Base-by-base conservation (phyloP, 2,797 vertebrate species). In the Enteromius argenteus region DNA sequence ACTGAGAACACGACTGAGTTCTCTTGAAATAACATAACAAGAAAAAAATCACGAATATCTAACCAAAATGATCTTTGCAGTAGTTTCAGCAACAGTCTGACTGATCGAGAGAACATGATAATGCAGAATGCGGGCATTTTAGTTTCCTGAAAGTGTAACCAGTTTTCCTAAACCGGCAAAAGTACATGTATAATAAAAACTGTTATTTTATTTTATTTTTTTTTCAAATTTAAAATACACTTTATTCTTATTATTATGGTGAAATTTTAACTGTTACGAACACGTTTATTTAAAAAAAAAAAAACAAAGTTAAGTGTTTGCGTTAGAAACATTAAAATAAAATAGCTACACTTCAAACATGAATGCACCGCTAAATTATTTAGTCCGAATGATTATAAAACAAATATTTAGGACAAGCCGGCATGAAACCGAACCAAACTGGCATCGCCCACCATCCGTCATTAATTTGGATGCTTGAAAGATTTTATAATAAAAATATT, bases 391-490 rank as follows among this genome's bases (percentile, higher is more conserved):
- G 32, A 60, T 56, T 56, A 23, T 14, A 23, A 75, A 13, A 15
- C 7, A 71, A 51, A 27, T 23, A 42, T 73, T 77, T 49, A 53
- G 19, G 23, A 56, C 67, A 60, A 75, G 32, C 67, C 46, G 79
- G 87, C 53, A 74, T 42, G 42, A 62, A 79, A 49, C 71, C 32
- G 72, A 56, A 56, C 76, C 66, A 90, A 90, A 86, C 13, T 78
- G 58, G 58, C 91, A 91, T 93, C 85, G 87, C 89, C 83, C 87
- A 32, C 62, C 56, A 74, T 82, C 86, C 84, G 87, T 62, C 67
- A 68, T 79, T 72, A 91, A 93, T 86, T 91, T 91, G 81, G 19
- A 73, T 19, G 77, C 84, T 94, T 95, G 95, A 97, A 94, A 95
- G 94, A 96, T 96, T 32, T 27, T 27, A 27, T 27, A 27, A 27